A percentile compares a stretch with the other conserved stretches of the same genome.
Conservation (phyloP, 2,797 vertebrate species). For the Micropoecilia bifurca region DNA sequence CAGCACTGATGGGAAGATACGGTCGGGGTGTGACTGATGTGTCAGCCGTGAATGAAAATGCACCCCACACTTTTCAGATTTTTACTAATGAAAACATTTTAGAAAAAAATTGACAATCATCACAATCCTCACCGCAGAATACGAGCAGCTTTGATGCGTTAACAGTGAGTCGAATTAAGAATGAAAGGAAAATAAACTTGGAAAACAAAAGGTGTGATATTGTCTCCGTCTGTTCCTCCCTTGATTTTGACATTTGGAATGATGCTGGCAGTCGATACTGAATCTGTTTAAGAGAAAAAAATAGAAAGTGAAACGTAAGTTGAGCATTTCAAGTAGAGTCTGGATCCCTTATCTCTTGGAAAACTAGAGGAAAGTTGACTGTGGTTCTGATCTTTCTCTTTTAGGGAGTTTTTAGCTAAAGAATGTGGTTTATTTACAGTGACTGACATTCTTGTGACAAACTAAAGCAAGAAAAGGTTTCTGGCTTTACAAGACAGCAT, state of each 20-base stretch:
- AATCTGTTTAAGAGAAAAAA: neutral
- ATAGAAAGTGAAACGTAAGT: neutral
- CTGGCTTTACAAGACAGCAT: neutral
- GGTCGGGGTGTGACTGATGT: neutral
- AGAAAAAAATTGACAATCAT: neutral
- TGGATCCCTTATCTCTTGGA: neutral
- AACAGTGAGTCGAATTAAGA: neutral
- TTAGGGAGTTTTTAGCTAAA: neutral
- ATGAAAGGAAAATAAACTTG: neutral
- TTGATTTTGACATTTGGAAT: neutral
- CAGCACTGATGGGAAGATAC: neutral
- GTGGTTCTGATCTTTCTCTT: neutral
- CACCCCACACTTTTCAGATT: neutral
- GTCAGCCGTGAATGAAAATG: neutral
- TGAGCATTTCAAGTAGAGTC: neutral
- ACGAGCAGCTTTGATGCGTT: neutral
- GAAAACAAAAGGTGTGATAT: neutral
- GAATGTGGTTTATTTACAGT: conserved; percentile 1
- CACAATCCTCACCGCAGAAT: neutral
- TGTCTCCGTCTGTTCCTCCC: neutral
- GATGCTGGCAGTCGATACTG: neutral
- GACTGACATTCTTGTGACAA: neutral
- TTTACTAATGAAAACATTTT: neutral
- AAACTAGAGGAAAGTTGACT: neutral
- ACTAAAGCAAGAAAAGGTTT: neutral